Evolutionary conservation across 1,140 invertebrate species (phyloP).

Genomic region (Sitodiplosis mosellana): DNA sequence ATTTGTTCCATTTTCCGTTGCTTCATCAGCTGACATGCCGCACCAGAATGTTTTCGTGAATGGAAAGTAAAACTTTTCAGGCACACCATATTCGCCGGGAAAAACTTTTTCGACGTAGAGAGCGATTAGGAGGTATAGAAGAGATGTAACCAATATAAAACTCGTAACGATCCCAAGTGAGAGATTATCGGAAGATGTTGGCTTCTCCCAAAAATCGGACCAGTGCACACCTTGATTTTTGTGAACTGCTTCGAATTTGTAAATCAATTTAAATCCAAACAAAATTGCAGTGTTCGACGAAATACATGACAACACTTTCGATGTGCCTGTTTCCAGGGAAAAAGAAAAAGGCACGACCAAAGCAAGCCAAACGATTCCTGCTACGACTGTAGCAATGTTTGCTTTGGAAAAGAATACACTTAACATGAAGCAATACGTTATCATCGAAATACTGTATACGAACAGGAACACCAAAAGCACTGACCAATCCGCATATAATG

Average conservation of each 20-base stretch:
- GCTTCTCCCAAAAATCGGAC: conserved; percentile 44
- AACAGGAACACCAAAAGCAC: conserved; percentile 31
- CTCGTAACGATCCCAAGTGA: conserved; percentile 41
- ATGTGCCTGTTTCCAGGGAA: conserved; percentile 24
- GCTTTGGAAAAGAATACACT: conserved; percentile 42
- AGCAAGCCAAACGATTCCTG: conserved; percentile 49
- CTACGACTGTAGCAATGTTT: conserved; percentile 34
- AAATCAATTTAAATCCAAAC: conserved; percentile 42
- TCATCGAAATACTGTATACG: conserved; percentile 20
- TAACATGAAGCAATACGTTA: conserved; percentile 41
- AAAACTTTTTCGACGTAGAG: conserved; percentile 57
- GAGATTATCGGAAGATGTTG: conserved; percentile 49
- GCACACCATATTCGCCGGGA: conserved; percentile 49
- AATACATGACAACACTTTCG: conserved; percentile 30
- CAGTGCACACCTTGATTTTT: conserved; percentile 39
- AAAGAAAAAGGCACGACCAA: conserved; percentile 27
- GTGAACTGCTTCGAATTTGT: conserved; percentile 45
- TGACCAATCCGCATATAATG: conserved; percentile 17
- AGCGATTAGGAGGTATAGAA: conserved; percentile 45
- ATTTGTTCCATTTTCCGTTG: not conserved
- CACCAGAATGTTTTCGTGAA: conserved; percentile 38
- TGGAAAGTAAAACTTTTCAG: conserved; percentile 54
- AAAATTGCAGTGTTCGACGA: conserved; percentile 51
- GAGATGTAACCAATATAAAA: conserved; percentile 42
- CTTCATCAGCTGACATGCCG: conserved; percentile 17